Evolutionary conservation across 2,888 invertebrate species (phyloP), one percentile per base, ranked within the genome.

Genomic region (Scaptodrosophila latifasciaeformis): DNA sequence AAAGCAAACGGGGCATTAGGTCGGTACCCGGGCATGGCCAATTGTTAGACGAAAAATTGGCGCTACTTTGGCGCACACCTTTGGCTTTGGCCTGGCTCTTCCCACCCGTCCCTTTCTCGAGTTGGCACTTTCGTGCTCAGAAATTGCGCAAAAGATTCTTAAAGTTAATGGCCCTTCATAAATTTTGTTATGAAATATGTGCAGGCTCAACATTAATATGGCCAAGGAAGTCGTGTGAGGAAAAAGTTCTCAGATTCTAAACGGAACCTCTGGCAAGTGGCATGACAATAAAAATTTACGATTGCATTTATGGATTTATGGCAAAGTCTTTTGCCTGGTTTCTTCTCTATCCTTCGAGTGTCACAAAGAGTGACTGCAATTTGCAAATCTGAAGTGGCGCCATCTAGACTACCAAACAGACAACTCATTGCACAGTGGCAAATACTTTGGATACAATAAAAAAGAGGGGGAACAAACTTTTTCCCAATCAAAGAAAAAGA

Each of bases 1-100:
- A n/a, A n/a, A n/a, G n/a, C 82, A 84, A 82, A 77, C 80, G 83
- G 82, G 84, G 84, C 83, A 82, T 80, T 83, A 80, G 82, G 84
- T 84, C 83, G 59, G 55, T 47, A 24, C 4, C 24, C 3, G 24
- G 24, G 24, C 7, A 62, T 66, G 59, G 74, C 79, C 82, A 79
- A 79, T 82, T 82, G 81, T 81, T 74, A 78, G 72, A 75, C 65
- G 64, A 74, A 74, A 82, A 79, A 79, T 76, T 79, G 81, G 80
- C 80, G 81, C 77, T 81, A 78, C 60, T 67, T 66, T 63, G 72
- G 61, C 75, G 78, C 62, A 54, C 10, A 55, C 55, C 47, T 39
- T 61, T 58, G 62, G 49, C 50, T 42, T 47, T 44, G 43, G 21
- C 9, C 45, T 39, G 56, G 30, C 53, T 50, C 27, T 55, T 52